These are phyloP conservation scores for Zygaena filipendulae DNA, from an alignment of 2,888 invertebrate genomes.

Conservation along the genomic window DNA sequence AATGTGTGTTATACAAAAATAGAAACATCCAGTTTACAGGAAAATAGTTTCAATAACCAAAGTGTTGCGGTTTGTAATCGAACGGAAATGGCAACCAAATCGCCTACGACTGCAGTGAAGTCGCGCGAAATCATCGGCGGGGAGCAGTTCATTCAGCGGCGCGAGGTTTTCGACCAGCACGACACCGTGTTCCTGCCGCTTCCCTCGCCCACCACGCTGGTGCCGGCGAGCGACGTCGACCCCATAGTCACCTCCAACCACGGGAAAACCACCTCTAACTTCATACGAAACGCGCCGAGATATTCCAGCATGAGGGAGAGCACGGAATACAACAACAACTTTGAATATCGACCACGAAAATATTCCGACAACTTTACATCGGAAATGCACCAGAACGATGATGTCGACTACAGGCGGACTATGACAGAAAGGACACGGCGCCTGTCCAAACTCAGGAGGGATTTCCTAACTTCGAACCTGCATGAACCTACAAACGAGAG, in stretches of 20 bases:
- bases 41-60: constrained; percentile 62
- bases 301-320: constrained; percentile 61
- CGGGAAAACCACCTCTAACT: constrained; percentile 54
- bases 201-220: constrained; percentile 34
- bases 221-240: constrained; percentile 36
- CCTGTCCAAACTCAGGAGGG: constrained; percentile 49
- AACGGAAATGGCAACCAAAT: constrained; percentile 61
- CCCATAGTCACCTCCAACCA: constrained; percentile 55
- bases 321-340: constrained; percentile 36
- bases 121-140: constrained; percentile 60
- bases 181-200: constrained; percentile 58
- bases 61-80: constrained; percentile 65
- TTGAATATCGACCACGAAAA: constrained; percentile 52
- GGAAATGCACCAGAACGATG: constrained; percentile 51
- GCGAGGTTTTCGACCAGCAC: constrained; percentile 62
- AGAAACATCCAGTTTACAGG: constrained; percentile 61
- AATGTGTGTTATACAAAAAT: constrained; percentile 61
- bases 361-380: constrained; percentile 60
- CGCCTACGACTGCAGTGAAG: constrained; percentile 58
- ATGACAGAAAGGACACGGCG: constrained; percentile 54
- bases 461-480: constrained; percentile 53
- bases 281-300: constrained; percentile 50
- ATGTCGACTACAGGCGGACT: constrained; percentile 52
- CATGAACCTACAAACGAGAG: constrained; percentile 45
- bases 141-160: constrained; percentile 61